Evolutionary conservation across 1,140 invertebrate genomes (phyloP).

Genomic region (Maniola jurtina): DNA sequence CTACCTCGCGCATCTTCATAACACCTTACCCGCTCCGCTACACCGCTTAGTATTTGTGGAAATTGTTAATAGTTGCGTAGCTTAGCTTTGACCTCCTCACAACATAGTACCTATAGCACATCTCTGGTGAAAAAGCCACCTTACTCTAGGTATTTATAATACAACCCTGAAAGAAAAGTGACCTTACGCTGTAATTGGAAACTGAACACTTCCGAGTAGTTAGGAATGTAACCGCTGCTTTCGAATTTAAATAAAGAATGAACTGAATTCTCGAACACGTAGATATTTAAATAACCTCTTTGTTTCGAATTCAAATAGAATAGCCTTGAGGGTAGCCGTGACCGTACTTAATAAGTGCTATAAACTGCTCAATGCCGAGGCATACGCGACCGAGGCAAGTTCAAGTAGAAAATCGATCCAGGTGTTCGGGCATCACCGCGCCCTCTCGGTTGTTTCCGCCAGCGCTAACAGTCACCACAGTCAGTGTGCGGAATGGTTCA

Average conservation of each 20-base stretch:
- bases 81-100: no score
- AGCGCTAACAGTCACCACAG: constrained; percentile 12
- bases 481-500: not conserved
- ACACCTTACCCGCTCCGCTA: no score
- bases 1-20: no score
- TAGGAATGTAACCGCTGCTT: not conserved
- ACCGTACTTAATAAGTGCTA: constrained; percentile 40
- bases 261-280: constrained; percentile 8
- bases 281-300: constrained; percentile 23
- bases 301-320: constrained; percentile 31
- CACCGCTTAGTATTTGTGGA: no score
- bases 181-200: no score
- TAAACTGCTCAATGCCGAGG: constrained; percentile 42
- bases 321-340: constrained; percentile 37
- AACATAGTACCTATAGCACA: no score
- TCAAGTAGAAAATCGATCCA: constrained; percentile 60
- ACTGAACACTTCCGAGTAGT: not conserved
- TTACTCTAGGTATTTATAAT: no score
- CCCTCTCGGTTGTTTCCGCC: constrained; percentile 33
- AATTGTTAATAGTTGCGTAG: no score
- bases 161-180: no score
- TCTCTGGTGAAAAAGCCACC: no score
- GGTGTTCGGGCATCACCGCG: constrained; percentile 38
- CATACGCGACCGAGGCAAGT: constrained; percentile 42
- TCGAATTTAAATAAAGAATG: constrained; percentile 12